A percentile compares a stretch with the other conserved stretches of the same genome.
phyloP scores from a whole-genome alignment of 2,113 vertebrate genomes.

The Salminus brasiliensis region DNA sequence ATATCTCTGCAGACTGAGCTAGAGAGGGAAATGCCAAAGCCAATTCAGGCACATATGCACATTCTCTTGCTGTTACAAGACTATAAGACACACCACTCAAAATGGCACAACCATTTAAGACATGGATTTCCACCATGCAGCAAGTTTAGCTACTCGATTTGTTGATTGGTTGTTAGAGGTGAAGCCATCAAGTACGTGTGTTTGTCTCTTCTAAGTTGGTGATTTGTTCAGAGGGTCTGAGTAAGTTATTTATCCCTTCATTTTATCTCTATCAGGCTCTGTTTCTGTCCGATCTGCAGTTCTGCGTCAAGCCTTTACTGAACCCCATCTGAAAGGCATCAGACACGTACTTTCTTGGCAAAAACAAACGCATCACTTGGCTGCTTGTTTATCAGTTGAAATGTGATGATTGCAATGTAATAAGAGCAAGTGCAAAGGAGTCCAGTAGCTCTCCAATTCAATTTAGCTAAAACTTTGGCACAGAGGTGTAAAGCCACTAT shows the following conservation, averaged over 20 bases:
- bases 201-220: constrained; percentile 58
- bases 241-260: constrained; percentile 34
- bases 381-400: constrained; percentile 48
- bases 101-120: neutral
- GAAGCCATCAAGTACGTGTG: constrained; percentile 58
- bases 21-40: neutral
- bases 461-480: constrained; percentile 15
- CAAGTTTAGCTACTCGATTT: constrained; percentile 67
- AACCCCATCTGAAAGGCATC: constrained; percentile 53
- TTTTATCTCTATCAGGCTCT: constrained; percentile 15
- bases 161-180: constrained; percentile 46
- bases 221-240: constrained; percentile 52
- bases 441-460: constrained; percentile 33
- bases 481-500: constrained; percentile 18
- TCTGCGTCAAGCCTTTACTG: constrained; percentile 25
- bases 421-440: constrained; percentile 42
- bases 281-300: constrained; percentile 30
- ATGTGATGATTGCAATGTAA: constrained; percentile 53
- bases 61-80: neutral
- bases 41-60: constrained; percentile 41
- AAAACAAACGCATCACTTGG: constrained; percentile 34
- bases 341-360: constrained; percentile 32
- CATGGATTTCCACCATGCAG: constrained; percentile 18
- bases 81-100: neutral
- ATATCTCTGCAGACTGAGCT: constrained; percentile 54